Conservation (phyloP, 37 sponge, comb jelly and placozoan genomes). For the Ephydatia muelleri region DNA sequence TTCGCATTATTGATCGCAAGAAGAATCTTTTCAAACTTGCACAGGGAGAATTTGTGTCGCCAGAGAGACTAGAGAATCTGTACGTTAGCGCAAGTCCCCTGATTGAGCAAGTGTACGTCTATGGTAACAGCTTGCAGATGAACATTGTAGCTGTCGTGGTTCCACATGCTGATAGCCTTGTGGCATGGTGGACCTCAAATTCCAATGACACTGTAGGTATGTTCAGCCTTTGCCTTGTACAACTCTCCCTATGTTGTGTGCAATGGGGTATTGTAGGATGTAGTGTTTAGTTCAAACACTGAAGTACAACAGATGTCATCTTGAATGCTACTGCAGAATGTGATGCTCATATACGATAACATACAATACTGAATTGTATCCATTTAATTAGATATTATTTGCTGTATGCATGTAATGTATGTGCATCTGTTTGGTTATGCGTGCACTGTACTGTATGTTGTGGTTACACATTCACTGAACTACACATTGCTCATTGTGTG, state of each 20-base stretch:
- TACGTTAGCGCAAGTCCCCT: slow-evolving; percentile 26
- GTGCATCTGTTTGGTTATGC: no score
- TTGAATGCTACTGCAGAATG: background rate
- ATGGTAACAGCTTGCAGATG: slow-evolving; percentile 36
- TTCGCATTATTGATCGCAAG: slow-evolving; percentile 35
- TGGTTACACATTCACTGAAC: no score
- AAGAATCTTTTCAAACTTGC: slow-evolving; percentile 75
- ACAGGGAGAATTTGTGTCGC: slow-evolving; percentile 73
- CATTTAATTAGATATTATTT: no score
- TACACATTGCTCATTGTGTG: no score
- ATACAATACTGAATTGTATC: no score
- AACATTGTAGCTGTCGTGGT: slow-evolving; percentile 64
- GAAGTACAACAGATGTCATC: background rate
- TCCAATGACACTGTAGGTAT: background rate
- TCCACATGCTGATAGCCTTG: slow-evolving; percentile 8
- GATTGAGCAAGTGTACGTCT: slow-evolving; percentile 58
- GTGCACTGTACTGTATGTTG: no score
- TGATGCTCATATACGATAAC: no score
- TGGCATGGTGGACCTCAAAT: slow-evolving; percentile 27
- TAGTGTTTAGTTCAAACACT: background rate
- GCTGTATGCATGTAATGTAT: no score
- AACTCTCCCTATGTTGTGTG: no score
- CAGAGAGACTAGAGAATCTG: slow-evolving; percentile 48
- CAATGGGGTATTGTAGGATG: no score
- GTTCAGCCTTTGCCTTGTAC: background rate